Evolutionary conservation across 1,140 invertebrate species (phyloP).

Genomic region (Halyomorpha halys): DNA sequence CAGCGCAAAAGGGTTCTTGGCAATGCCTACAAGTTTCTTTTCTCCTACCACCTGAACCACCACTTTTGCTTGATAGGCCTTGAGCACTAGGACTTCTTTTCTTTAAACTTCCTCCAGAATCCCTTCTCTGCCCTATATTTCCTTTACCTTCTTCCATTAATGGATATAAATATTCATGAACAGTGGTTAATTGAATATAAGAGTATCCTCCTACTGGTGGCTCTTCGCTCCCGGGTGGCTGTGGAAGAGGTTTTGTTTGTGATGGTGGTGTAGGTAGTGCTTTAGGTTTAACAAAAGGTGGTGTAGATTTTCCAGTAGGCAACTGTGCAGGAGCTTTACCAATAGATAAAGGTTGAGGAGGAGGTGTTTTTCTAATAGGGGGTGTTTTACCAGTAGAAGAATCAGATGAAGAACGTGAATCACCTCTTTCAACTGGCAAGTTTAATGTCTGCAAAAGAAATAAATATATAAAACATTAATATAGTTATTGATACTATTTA

Average conservation of each 20-base stretch:
- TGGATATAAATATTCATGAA: constrained; percentile 76
- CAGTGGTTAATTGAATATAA: constrained; percentile 73
- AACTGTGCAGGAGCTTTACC: constrained; percentile 29
- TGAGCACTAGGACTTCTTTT: constrained; percentile 39
- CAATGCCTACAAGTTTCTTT: constrained; percentile 48
- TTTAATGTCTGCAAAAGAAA: constrained; percentile 55
- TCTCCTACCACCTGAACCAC: constrained; percentile 20
- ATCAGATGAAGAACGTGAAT: constrained; percentile 54
- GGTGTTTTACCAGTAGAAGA: constrained; percentile 38
- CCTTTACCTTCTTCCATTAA: constrained; percentile 52
- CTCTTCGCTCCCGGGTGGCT: constrained; percentile 9
- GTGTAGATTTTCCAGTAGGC: neutral
- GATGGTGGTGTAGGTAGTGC: constrained; percentile 6
- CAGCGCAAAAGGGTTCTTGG: constrained; percentile 61
- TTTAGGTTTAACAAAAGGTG: neutral
- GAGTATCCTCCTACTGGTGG: constrained; percentile 49
- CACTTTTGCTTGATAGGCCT: constrained; percentile 34
- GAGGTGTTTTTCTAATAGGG: constrained; percentile 29
- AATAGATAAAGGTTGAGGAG: constrained; percentile 42
- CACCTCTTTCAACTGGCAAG: constrained; percentile 60
- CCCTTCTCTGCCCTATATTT: neutral
- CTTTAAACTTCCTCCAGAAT: constrained; percentile 41
- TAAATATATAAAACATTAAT: constrained; percentile 8
- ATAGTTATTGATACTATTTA: neutral
- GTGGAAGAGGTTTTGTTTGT: constrained; percentile 11